A percentile compares a stretch with the other conserved stretches of the same genome.
Conservation (phyloP, 2,888 invertebrate genomes). For the Encarsia formosa region DNA sequence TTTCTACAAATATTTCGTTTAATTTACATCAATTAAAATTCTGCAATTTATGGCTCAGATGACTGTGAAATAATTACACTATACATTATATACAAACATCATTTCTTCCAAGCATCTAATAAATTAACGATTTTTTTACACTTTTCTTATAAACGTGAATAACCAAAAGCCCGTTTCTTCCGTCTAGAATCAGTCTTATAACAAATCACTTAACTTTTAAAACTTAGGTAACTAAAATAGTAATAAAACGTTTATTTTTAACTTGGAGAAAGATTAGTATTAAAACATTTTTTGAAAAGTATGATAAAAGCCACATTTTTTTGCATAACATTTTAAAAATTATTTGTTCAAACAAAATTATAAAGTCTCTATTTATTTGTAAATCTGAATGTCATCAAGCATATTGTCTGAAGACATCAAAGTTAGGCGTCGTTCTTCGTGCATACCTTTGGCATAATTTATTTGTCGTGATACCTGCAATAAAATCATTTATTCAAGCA, state of each 20-base stretch:
- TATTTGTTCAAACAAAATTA: constrained; percentile 2
- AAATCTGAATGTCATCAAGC: constrained; percentile 46
- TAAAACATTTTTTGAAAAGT: constrained; percentile 2
- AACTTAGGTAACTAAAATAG: constrained; percentile 14
- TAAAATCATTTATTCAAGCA: not conserved
- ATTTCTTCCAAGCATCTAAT: constrained; percentile 2
- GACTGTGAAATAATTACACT: constrained; percentile 23
- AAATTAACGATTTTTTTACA: not conserved
- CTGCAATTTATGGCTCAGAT: not conserved
- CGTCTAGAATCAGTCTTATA: constrained; percentile 23
- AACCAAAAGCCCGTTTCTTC: constrained; percentile 17
- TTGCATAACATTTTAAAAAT: constrained; percentile 13
- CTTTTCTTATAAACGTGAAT: constrained; percentile 4
- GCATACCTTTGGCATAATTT: constrained; percentile 82
- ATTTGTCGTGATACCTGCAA: constrained; percentile 71
- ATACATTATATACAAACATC: too few species aligned
- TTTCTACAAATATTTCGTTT: too few species aligned
- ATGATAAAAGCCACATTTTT: too few species aligned
- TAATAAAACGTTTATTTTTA: not conserved
- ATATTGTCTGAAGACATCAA: constrained; percentile 53
- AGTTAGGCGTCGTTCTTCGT: constrained; percentile 76
- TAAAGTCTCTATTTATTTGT: constrained; percentile 37
- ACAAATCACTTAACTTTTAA: constrained; percentile 11
- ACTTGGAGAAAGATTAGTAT: not conserved
- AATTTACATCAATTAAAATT: too few species aligned